Base-by-base conservation (phyloP, 2,888 invertebrate species). In the Platycnemis pennipes region DNA sequence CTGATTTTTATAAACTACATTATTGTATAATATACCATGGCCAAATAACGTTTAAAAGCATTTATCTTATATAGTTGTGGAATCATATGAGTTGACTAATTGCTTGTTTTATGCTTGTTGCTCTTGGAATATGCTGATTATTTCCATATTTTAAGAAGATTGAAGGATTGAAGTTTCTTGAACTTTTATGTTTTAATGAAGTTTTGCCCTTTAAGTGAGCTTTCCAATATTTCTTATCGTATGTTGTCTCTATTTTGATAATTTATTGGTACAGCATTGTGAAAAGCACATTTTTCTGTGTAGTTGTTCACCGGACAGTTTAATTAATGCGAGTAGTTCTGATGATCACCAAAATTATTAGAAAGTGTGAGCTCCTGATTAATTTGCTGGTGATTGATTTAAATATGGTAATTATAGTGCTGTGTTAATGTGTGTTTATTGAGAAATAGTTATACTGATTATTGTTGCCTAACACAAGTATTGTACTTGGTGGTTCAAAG, bases 31-130 rank as follows among this genome's bases (percentile, higher is more conserved):
- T 63, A 26, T 63, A 63, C 26, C n/a, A 11, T 11, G 13, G 37
- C 77, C 77, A 37, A 16, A 37, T 31, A 37, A 37, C 8, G 31
- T 37, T 77, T 77, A 77, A 77, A 77, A 37, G 77, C 77, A 77
- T 77, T 77, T 77, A 77, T n/a, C 37, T 11, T 77, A 1, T 77
- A 16, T 77, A 37, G 37, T 16, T 37, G 77, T 31, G 37, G 13
- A 77, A 37, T 0, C 11, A 19, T 77, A 37, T 31, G 37, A 77
- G 77, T 77, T 37, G 31, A 37, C 3, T 37, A 37, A 13, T 77
- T 63, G 31, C 37, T 77, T 77, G 77, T 77, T 77, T 77, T 77
- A 37, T 77, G 37, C 37, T 77, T 77, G 77, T 77, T 77, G 77
- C 77, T 77, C 5, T 37, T 77, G n/a, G 26, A 22, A 63, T 77